A percentile compares a stretch with the other conserved stretches of the same genome.
Conservation (phyloP, 2,888 invertebrate species). For the Aphidius colemani region DNA sequence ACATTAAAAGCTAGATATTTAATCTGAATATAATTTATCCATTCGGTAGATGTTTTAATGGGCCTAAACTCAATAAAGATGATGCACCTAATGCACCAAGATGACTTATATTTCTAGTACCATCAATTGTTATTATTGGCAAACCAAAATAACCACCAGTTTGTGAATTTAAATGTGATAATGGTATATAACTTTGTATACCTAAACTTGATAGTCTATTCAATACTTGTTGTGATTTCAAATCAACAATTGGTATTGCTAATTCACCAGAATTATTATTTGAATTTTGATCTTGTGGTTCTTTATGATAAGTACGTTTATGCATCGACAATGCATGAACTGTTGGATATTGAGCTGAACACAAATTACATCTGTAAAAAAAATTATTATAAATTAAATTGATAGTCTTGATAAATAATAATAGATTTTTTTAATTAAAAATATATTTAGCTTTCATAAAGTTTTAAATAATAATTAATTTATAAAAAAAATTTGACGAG, state of each 20-base stretch:
- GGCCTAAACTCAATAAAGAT: conserved; percentile 74
- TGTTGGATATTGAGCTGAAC: conserved; percentile 75
- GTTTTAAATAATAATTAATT: background rate
- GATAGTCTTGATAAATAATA: too few species aligned
- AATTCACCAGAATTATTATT: conserved; percentile 64
- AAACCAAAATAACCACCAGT: conserved; percentile 71
- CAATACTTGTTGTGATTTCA: conserved; percentile 71
- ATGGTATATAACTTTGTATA: conserved; percentile 75
- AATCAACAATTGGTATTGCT: conserved; percentile 75
- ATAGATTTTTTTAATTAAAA: too few species aligned
- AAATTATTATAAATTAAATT: background rate
- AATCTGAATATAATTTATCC: conserved; percentile 46
- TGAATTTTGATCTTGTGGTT: conserved; percentile 49
- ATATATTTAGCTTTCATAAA: too few species aligned
- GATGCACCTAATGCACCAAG: conserved; percentile 72
- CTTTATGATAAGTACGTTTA: conserved; percentile 68
- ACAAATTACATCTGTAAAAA: conserved; percentile 67
- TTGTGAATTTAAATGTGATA: conserved; percentile 68
- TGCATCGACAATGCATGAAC: conserved; percentile 66
- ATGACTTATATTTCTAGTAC: conserved; percentile 66
- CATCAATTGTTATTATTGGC: conserved; percentile 73
- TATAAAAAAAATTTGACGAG: background rate
- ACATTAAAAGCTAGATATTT: conserved; percentile 33
- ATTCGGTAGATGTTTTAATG: conserved; percentile 64
- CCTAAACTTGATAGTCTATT: conserved; percentile 70